A percentile compares a stretch with the other conserved stretches of the same genome.
phyloP scores from a whole-genome alignment of 2,113 vertebrate species.

The Podiceps cristatus region DNA sequence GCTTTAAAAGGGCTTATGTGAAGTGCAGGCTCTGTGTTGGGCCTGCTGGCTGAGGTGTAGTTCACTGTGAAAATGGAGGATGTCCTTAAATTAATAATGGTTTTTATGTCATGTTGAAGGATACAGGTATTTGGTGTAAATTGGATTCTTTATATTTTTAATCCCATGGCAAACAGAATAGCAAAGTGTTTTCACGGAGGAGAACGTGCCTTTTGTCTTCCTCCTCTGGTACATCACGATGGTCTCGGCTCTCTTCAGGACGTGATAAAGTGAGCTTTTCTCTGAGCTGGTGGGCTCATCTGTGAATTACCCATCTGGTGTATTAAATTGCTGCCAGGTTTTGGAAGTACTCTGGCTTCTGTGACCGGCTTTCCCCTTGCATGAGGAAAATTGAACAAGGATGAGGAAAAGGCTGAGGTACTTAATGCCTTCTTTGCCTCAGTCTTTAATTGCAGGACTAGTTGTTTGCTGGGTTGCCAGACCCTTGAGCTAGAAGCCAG shows the following conservation, averaged over 20 bases:
- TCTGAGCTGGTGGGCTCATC: neutral
- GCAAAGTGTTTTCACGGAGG: neutral
- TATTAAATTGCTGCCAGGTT: neutral
- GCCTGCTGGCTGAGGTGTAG: neutral
- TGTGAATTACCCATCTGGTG: neutral
- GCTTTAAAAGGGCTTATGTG: neutral
- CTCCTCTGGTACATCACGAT: accelerated
- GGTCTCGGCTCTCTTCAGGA: neutral
- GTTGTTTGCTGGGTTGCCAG: too few species aligned
- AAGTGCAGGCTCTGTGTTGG: neutral
- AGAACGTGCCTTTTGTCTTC: neutral
- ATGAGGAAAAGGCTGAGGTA: too few species aligned
- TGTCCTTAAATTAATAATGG: neutral
- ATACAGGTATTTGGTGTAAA: neutral
- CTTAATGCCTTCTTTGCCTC: too few species aligned
- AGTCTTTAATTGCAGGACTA: too few species aligned
- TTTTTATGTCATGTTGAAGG: neutral
- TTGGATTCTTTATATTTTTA: neutral
- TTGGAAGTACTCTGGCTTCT: neutral
- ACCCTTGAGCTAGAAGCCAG: too few species aligned
- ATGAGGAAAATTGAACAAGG: too few species aligned
- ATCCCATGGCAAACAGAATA: neutral
- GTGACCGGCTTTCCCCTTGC: neutral
- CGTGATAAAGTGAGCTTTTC: neutral
- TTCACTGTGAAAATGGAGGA: neutral